Evolutionary conservation across 2,797 vertebrate species (phyloP).

Genomic region (Galago senegalensis): DNA sequence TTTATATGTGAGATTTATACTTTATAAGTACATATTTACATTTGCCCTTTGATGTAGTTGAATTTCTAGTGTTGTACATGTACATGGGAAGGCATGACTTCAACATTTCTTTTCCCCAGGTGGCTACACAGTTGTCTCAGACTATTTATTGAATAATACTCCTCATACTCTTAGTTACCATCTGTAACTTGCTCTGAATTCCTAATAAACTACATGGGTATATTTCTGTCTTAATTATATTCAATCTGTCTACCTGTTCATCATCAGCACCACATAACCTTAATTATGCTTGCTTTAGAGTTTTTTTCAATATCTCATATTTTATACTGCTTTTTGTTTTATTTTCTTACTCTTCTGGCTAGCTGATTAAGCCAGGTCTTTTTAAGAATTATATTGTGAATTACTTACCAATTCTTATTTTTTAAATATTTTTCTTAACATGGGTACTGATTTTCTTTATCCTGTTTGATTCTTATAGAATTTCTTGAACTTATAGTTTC

Average conservation of each 20-base stretch:
- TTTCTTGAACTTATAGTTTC: neutral
- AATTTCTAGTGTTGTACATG: neutral
- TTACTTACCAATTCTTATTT: neutral
- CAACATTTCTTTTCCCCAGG: neutral
- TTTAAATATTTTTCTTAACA: conserved; percentile 1
- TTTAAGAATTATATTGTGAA: neutral
- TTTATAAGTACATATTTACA: neutral
- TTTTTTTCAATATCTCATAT: neutral
- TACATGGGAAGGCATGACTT: neutral
- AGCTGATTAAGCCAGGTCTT: neutral
- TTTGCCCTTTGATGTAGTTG: neutral
- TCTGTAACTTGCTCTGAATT: neutral
- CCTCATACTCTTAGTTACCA: neutral
- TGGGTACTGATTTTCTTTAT: neutral
- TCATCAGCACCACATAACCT: neutral
- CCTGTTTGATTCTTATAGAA: neutral
- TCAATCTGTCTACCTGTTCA: neutral
- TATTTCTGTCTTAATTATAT: neutral
- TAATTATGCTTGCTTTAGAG: conserved; percentile 4
- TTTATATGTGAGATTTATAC: neutral
- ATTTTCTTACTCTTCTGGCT: neutral
- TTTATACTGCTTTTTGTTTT: neutral
- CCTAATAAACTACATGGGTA: neutral
- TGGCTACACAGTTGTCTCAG: neutral
- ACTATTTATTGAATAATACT: neutral